Conservation (phyloP, 1,140 invertebrate species). For the honey bee (Apis mellifera) region Amel_HAv3.1 CM009936.2:12963001-12963500, state of each 20-base stretch:
- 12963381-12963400: background rate
- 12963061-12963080: slow-evolving; percentile 2
- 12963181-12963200: background rate
- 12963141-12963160: background rate
- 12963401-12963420: background rate
- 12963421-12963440: background rate
- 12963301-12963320: background rate
- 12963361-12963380: background rate
- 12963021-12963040: slow-evolving; percentile 40
- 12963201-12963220: background rate
- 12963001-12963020: slow-evolving; percentile 54
- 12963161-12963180: background rate
- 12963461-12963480: slow-evolving; percentile 11
- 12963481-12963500: background rate
- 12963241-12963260: background rate
- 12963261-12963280: background rate
- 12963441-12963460: background rate
- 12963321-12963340: background rate
- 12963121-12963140: background rate
- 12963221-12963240: background rate
- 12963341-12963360: background rate
- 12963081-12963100: slow-evolving; percentile 3
- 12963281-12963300: background rate
- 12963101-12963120: background rate
- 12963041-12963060: slow-evolving; percentile 16